Evolutionary conservation across 2,888 invertebrate species (phyloP).

Genomic region (Lithophane ornitopus): DNA sequence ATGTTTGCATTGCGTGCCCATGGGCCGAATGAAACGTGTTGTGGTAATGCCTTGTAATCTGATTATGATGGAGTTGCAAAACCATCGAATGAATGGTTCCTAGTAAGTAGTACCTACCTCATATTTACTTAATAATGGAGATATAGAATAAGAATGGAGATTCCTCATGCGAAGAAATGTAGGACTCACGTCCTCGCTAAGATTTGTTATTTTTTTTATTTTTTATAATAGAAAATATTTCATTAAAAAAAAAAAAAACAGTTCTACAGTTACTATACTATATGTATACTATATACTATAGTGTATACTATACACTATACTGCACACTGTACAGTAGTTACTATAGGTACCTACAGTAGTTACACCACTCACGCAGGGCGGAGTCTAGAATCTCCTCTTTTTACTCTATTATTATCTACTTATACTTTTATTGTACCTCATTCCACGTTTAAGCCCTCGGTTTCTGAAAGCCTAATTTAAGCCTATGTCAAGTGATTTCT

Average conservation of each 20-base stretch:
- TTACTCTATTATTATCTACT: neutral
- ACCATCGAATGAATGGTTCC: constrained; percentile 6
- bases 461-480: neutral
- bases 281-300: no score
- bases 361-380: neutral
- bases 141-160: no score
- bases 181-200: neutral
- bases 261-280: no score
- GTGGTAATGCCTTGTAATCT: constrained; percentile 44
- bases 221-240: no score
- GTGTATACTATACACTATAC: no score
- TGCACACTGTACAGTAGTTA: no score
- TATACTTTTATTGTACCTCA: neutral
- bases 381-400: neutral
- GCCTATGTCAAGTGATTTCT: neutral
- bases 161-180: neutral
- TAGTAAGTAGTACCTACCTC: neutral
- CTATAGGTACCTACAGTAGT: no score
- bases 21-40: constrained; percentile 46
- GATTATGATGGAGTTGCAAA: constrained; percentile 30
- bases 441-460: no score
- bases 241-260: no score
- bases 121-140: no score
- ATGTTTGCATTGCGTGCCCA: constrained; percentile 66
- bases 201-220: no score